Evolutionary conservation across 2,113 vertebrate species (phyloP).

Genomic region (Platichthys flesus): DNA sequence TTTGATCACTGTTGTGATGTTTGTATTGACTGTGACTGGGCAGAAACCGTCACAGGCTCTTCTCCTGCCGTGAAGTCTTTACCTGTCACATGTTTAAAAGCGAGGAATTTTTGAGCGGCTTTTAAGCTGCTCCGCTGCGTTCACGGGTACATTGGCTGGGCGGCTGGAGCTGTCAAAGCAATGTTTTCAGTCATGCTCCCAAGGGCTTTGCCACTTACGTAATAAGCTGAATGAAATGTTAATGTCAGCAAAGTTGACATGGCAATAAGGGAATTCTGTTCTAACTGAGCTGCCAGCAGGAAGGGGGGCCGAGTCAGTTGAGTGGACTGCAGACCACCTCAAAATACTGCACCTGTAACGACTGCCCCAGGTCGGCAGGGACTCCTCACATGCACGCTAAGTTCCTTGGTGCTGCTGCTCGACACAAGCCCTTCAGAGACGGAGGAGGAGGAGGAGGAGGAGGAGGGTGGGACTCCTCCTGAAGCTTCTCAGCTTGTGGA

Average conservation of each 20-base stretch:
- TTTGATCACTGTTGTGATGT: not conserved
- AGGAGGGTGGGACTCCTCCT: conserved; percentile 13
- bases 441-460: conserved; percentile 10
- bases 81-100: conserved; percentile 5
- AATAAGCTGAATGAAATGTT: conserved; percentile 67
- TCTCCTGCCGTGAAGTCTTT: conserved; percentile 7
- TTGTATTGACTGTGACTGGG: not conserved
- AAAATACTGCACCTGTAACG: conserved; percentile 26
- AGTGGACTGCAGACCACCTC: not conserved
- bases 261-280: conserved; percentile 15
- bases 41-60: not conserved
- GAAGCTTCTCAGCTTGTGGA: conserved; percentile 19
- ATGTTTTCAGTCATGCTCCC: conserved; percentile 46
- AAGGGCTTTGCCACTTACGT: conserved; percentile 53
- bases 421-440: conserved; percentile 8
- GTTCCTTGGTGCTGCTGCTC: conserved; percentile 13
- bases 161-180: conserved; percentile 60
- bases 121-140: not conserved
- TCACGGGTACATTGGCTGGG: not conserved
- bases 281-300: not conserved
- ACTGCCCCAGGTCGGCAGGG: conserved; percentile 15
- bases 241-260: conserved; percentile 59
- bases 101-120: not conserved
- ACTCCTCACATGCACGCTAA: not conserved
- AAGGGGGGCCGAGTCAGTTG: not conserved